Conservation (phyloP, 2,888 invertebrate genomes). For the Athripsodes cinereus region DNA sequence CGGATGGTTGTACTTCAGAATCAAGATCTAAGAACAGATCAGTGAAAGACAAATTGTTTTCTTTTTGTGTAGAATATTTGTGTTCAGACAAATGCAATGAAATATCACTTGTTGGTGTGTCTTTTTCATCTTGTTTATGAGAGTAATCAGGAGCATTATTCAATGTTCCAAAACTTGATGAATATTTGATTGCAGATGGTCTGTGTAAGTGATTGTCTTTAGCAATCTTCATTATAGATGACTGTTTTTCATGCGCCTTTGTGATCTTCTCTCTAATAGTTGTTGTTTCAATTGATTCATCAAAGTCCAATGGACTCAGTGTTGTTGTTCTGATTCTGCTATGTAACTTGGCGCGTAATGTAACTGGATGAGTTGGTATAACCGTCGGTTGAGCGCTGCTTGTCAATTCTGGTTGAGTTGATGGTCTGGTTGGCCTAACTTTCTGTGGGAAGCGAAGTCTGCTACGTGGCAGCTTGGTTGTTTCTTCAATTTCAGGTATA, state of each 20-base stretch:
- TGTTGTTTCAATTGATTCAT: constrained; percentile 33
- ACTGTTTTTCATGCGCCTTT: constrained; percentile 39
- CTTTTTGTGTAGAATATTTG: constrained; percentile 22
- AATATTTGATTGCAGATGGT: constrained; percentile 33
- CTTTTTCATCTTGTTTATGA: constrained; percentile 50
- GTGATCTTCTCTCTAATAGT: constrained; percentile 34
- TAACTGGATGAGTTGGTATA: constrained; percentile 43
- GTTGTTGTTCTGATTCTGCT: constrained; percentile 24
- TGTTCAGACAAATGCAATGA: constrained; percentile 35
- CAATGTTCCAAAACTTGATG: constrained; percentile 34
- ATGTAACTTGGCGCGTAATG: constrained; percentile 39
- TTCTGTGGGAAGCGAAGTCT: constrained; percentile 37
- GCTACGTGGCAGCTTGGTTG: constrained; percentile 39
- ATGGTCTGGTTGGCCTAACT: constrained; percentile 41
- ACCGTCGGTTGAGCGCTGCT: constrained; percentile 47
- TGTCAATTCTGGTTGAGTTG: constrained; percentile 42
- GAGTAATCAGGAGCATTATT: constrained; percentile 42
- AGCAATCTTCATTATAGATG: constrained; percentile 50
- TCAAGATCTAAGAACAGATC: constrained; percentile 25
- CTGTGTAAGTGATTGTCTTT: constrained; percentile 33
- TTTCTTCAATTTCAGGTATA: constrained; percentile 37
- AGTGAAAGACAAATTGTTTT: constrained; percentile 30
- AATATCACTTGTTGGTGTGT: constrained; percentile 49
- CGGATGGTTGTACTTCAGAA: constrained; percentile 6
- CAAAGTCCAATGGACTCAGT: constrained; percentile 35